phyloP scores from a whole-genome alignment of 2,888 invertebrate species.

The Fragum fragum region DNA sequence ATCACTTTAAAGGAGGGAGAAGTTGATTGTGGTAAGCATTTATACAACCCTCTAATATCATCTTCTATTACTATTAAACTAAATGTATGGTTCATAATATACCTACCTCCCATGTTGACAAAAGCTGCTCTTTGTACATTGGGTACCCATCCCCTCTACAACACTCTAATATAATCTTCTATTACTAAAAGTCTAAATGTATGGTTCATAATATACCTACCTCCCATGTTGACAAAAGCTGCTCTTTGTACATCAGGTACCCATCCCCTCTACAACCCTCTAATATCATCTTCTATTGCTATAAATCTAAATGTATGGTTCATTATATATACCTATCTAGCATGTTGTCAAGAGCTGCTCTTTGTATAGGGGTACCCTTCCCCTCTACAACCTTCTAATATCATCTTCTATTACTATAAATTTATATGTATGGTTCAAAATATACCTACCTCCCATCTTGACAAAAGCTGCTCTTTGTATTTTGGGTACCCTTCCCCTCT shows the following conservation, averaged over 20 bases:
- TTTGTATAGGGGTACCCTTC: constrained; percentile 94
- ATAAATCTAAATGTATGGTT: constrained; percentile 93
- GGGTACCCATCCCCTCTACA: constrained; percentile 97
- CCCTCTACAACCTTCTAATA: too few species aligned
- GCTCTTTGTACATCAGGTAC: constrained; percentile 94
- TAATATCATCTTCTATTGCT: constrained; percentile 91
- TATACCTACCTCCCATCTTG: constrained; percentile 85
- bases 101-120: constrained; percentile 86
- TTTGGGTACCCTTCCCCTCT: constrained; percentile 97
- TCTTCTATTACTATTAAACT: too few species aligned
- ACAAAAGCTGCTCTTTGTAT: constrained; percentile 90
- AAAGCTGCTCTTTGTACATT: constrained; percentile 91
- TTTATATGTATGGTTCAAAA: constrained; percentile 92
- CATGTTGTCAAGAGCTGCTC: constrained; percentile 88
- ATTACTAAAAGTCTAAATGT: constrained; percentile 92
- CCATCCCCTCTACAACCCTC: constrained; percentile 96
- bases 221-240: constrained; percentile 87
- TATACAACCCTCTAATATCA: too few species aligned
- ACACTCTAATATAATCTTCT: too few species aligned
- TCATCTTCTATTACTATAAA: constrained; percentile 91
- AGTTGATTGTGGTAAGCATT: too few species aligned
- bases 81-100: too few species aligned
- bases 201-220: constrained; percentile 89
- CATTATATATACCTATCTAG: constrained; percentile 85
- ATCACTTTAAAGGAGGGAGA: too few species aligned